Conservation (phyloP, 2,888 invertebrate genomes). For the Arrhopalites spinosus region DNA sequence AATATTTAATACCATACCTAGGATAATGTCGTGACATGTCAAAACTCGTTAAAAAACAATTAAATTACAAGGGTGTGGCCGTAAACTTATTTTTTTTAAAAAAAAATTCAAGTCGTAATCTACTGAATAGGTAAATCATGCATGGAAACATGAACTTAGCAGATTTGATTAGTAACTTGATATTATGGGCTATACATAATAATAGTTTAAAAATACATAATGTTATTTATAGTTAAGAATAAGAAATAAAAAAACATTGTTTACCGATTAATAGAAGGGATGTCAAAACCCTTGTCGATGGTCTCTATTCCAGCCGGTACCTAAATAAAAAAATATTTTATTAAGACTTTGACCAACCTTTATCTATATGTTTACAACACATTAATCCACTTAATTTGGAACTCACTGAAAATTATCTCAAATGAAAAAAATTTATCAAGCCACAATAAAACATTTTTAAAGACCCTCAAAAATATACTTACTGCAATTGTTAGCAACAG, state of each 20-base stretch:
- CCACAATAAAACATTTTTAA: too few relatives aligned
- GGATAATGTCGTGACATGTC: slow-evolving; percentile 27
- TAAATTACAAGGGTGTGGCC: slow-evolving; percentile 38
- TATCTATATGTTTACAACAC: too few relatives aligned
- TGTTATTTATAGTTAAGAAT: background rate
- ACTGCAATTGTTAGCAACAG: slow-evolving; percentile 87
- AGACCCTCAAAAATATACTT: too few relatives aligned
- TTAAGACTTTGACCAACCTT: too few relatives aligned
- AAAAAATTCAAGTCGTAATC: background rate
- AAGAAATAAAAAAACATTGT: too few relatives aligned
- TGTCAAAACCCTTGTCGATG: slow-evolving; percentile 90
- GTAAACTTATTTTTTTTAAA: slow-evolving; percentile 15
- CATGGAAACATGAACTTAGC: slow-evolving; percentile 10
- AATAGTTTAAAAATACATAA: background rate
- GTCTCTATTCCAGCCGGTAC: slow-evolving; percentile 89
- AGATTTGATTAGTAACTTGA: background rate
- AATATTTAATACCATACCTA: background rate
- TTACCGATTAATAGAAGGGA: slow-evolving; percentile 82
- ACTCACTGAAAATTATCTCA: too few relatives aligned
- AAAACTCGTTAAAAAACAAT: slow-evolving; percentile 38
- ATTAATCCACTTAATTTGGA: too few relatives aligned
- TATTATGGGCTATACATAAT: background rate
- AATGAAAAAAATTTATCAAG: too few relatives aligned
- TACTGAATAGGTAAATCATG: slow-evolving; percentile 11
- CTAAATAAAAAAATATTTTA: too few relatives aligned